Evolutionary conservation across 2,113 vertebrate genomes (phyloP).

Genomic region (Narcine bancroftii): DNA sequence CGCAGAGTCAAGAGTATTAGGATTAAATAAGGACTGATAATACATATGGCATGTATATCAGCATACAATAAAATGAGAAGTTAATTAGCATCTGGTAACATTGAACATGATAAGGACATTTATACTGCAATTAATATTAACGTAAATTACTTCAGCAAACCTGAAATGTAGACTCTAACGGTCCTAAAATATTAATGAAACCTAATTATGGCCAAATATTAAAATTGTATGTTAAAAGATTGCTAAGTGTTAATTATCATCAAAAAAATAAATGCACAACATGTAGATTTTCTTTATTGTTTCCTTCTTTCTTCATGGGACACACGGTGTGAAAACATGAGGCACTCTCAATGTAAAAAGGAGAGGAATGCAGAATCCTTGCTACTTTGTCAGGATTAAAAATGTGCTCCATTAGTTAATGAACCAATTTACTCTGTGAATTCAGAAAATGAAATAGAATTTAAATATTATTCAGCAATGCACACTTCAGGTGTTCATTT

Average conservation of each 20-base stretch:
- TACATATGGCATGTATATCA: background rate
- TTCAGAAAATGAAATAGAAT: background rate
- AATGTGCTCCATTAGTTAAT: background rate
- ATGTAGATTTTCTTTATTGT: background rate
- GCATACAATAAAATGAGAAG: background rate
- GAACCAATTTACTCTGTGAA: constrained; percentile 2
- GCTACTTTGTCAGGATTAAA: background rate
- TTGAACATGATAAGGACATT: background rate
- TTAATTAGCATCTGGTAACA: background rate
- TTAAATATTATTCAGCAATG: background rate
- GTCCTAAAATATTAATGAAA: background rate
- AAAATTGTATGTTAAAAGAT: background rate
- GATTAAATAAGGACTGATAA: too few species aligned
- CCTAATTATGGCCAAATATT: background rate
- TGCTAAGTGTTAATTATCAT: background rate
- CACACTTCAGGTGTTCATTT: background rate
- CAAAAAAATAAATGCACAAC: background rate
- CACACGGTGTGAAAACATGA: background rate
- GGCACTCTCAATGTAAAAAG: background rate
- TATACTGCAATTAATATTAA: background rate
- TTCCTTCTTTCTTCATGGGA: background rate
- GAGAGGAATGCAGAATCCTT: background rate
- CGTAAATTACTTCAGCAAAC: background rate
- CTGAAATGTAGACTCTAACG: too few species aligned
- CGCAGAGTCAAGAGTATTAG: background rate